Conservation (phyloP, 2,797 vertebrate genomes). For the Acropternis orthonyx region DNA sequence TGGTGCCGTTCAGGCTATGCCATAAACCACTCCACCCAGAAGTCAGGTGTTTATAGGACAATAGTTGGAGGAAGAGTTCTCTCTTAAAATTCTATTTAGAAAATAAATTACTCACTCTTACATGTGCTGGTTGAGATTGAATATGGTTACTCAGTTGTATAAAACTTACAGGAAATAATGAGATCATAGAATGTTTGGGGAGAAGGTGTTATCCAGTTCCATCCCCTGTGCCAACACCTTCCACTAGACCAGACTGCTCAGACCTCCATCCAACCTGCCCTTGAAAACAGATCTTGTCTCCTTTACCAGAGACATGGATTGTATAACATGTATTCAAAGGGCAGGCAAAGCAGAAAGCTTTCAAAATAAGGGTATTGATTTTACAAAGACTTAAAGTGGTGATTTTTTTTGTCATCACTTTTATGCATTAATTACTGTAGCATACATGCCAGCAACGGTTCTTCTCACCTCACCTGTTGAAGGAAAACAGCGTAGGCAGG, state of each 20-base stretch:
- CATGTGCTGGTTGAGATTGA: neutral
- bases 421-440: conserved; percentile 10
- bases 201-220: neutral
- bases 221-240: neutral
- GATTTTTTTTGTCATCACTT: neutral
- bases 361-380: neutral
- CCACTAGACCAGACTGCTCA: neutral
- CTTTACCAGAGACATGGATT: neutral
- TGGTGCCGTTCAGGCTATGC: neutral
- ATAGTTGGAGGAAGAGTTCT: neutral
- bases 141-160: neutral
- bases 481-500: conserved; percentile 14
- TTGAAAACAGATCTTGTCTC: neutral
- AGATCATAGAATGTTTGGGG: neutral
- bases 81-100: neutral
- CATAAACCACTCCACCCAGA: neutral
- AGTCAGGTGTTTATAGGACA: neutral
- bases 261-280: neutral
- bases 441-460: neutral
- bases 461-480: conserved; percentile 43
- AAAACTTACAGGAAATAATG: neutral
- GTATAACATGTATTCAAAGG: neutral
- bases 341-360: neutral
- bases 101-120: neutral
- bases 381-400: neutral